Evolutionary conservation across 1,140 invertebrate genomes (phyloP).

Genomic region (Zaprionus inermis): DNA sequence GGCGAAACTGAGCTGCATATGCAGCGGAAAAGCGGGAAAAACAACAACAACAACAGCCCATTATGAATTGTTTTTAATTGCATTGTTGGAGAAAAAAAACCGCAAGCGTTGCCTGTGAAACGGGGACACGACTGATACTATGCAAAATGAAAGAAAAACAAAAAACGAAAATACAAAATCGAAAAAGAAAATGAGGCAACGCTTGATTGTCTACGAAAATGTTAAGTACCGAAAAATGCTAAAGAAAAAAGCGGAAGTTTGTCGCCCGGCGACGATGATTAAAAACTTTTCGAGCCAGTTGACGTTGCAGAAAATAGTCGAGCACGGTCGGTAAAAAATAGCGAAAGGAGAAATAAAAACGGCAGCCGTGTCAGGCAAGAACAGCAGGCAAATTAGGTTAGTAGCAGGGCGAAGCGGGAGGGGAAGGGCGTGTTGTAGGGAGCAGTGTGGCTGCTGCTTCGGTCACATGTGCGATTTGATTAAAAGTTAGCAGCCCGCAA

Average conservation of each 20-base stretch:
- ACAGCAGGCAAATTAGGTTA: constrained; percentile 70
- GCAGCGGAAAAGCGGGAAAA: constrained; percentile 33
- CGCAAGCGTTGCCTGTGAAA: constrained; percentile 47
- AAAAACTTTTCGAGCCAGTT: constrained; percentile 78
- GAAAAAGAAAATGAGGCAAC: constrained; percentile 9
- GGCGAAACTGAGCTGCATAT: constrained; percentile 37
- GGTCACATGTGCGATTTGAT: constrained; percentile 74
- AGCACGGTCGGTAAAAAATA: constrained; percentile 6
- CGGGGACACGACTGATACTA: constrained; percentile 37
- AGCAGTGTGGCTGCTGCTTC: constrained; percentile 32
- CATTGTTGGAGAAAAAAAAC: constrained; percentile 54
- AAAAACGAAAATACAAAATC: constrained; percentile 15
- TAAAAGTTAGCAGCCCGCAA: constrained; percentile 56
- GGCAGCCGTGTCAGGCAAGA: constrained; percentile 23
- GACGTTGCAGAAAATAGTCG: constrained; percentile 64
- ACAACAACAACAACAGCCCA: constrained; percentile 11
- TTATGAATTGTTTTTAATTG: constrained; percentile 82
- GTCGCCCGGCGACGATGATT: constrained; percentile 67
- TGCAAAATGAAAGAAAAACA: not conserved
- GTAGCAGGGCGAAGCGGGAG: constrained; percentile 18
- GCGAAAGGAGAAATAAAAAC: constrained; percentile 17
- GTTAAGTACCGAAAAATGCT: constrained; percentile 52
- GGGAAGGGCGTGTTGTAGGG: not conserved
- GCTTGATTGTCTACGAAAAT: constrained; percentile 39
- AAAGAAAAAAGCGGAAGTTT: constrained; percentile 36